These are phyloP conservation scores for Emmelina monodactyla DNA, from an alignment of 2,888 invertebrate genomes.

Conservation along the genomic window DNA sequence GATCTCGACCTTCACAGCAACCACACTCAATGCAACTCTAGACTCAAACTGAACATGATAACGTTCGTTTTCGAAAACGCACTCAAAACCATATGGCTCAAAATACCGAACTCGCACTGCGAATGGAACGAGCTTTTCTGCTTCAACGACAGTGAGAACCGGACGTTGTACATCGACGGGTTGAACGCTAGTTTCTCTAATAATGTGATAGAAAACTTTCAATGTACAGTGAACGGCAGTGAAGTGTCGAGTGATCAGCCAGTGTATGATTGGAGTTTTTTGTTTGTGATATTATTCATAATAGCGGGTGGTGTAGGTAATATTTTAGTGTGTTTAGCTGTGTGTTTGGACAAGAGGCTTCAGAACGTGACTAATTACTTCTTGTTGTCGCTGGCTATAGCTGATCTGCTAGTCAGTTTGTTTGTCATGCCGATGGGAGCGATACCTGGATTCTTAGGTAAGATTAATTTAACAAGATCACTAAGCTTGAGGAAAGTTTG, in stretches of 20 bases:
- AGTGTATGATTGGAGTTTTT: slow-evolving; percentile 81
- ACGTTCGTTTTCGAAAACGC: slow-evolving; percentile 47
- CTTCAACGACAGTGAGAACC: slow-evolving; percentile 31
- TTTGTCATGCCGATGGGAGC: slow-evolving; percentile 97
- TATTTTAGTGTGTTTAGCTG: slow-evolving; percentile 91
- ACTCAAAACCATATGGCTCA: slow-evolving; percentile 45
- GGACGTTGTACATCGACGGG: slow-evolving; percentile 42
- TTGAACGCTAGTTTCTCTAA: slow-evolving; percentile 23
- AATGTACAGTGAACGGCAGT: slow-evolving; percentile 37
- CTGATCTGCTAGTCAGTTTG: slow-evolving; percentile 90
- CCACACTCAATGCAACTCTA: slow-evolving; percentile 40
- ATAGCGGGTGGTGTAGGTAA: slow-evolving; percentile 90
- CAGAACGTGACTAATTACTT: slow-evolving; percentile 98
- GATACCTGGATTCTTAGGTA: slow-evolving; percentile 91
- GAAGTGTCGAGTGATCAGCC: slow-evolving; percentile 23
- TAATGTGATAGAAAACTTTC: slow-evolving; percentile 30
- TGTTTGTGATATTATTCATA: slow-evolving; percentile 86
- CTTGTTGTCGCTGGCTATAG: slow-evolving; percentile 89
- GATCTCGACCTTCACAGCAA: slow-evolving; percentile 34
- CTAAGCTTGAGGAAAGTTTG: too few species aligned
- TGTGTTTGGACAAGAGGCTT: slow-evolving; percentile 85
- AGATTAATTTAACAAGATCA: slow-evolving; percentile 56
- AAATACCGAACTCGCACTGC: slow-evolving; percentile 37
- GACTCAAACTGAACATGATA: slow-evolving; percentile 48
- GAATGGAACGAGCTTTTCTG: slow-evolving; percentile 40